Evolutionary conservation across 2,113 vertebrate genomes (phyloP), one percentile per base, ranked within the genome.

Genomic region (Syngnathoides biaculeatus): DNA sequence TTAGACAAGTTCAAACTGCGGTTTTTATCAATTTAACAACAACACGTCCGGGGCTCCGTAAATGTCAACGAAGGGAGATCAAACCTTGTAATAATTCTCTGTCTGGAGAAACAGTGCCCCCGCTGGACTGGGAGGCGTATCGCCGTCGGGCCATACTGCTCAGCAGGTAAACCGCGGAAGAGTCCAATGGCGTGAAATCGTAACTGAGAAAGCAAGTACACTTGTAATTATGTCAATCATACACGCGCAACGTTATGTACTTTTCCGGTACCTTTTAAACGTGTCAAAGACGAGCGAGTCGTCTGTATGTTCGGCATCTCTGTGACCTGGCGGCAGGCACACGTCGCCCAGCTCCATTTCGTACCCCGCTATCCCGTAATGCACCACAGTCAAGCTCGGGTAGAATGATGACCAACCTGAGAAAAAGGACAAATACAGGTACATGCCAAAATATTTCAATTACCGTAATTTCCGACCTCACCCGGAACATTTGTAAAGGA

Each of bases 361-460:
- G 81, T 95, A 98, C 83, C 97, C 98, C 52, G 97, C 96, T 92
- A 99, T 98, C 85, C 97, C 97, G 91, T 98, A 94, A 90, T 93
- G 95, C 84, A 99, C 95, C 90, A 98, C 97, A 50, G 97, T 99
- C 88, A 98, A 87, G 90, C 97, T 98, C 39, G 97, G 97, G 86
- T 98, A 95, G 90, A 99, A 98, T 42, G 97, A 99, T 14, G 95
- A 97, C 97, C 97, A 99, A 67, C 97, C 97, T 98, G 78, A 24
- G 4, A 52, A 60, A 68, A 38, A 47, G 11, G 19, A 57, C 26
- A 27, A 5, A 62, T 40, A 24, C 10, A 20, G 14, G 14, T 26
- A 10, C 24, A n/a, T 55, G 5, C 56, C 30, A 35, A 35, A 35
- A 35, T 35, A 6, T 35, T 35, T 1, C 3, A 35, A 35, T n/a